phyloP scores from a whole-genome alignment of 2,113 vertebrate species.

The Petromus typicus region DNA sequence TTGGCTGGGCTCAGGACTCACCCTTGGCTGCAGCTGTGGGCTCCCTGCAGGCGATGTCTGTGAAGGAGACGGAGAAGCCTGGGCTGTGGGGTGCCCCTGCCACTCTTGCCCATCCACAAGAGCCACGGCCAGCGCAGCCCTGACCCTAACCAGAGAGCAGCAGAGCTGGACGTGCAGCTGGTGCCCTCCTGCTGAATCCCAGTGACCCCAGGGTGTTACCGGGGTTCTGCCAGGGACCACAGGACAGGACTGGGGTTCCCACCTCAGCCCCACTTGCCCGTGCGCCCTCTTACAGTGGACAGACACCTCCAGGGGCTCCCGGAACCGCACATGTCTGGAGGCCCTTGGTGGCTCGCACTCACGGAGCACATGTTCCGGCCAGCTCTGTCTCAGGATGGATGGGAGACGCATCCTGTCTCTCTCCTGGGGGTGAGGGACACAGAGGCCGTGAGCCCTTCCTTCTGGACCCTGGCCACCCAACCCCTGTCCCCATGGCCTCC shows the following conservation, averaged over 20 bases:
- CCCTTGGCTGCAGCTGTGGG: not conserved
- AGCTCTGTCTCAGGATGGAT: conserved; percentile 93
- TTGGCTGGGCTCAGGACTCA: not conserved
- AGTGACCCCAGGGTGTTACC: not conserved
- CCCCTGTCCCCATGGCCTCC: accelerated
- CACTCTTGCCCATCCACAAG: accelerated
- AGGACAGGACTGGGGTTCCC: not conserved
- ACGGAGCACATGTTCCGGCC: conserved; percentile 57
- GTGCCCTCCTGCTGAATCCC: accelerated
- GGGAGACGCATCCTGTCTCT: conserved; percentile 86
- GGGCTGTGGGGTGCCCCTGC: not conserved
- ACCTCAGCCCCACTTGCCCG: accelerated
- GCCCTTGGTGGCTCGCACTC: conserved; percentile 85
- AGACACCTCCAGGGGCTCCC: conserved; percentile 91
- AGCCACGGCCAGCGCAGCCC: too few relatives aligned
- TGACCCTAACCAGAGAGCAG: accelerated
- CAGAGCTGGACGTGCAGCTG: accelerated
- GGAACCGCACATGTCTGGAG: conserved; percentile 92
- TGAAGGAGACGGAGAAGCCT: not conserved
- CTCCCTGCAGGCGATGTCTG: conserved; percentile 61
- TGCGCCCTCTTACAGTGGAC: conserved; percentile 88
- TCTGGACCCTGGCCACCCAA: not conserved
- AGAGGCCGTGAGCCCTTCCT: not conserved
- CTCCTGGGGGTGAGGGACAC: conserved; percentile 69
- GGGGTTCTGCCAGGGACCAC: not conserved